Evolutionary conservation across 2,797 vertebrate genomes (phyloP).

Genomic region (Enteromius paludinosus): DNA sequence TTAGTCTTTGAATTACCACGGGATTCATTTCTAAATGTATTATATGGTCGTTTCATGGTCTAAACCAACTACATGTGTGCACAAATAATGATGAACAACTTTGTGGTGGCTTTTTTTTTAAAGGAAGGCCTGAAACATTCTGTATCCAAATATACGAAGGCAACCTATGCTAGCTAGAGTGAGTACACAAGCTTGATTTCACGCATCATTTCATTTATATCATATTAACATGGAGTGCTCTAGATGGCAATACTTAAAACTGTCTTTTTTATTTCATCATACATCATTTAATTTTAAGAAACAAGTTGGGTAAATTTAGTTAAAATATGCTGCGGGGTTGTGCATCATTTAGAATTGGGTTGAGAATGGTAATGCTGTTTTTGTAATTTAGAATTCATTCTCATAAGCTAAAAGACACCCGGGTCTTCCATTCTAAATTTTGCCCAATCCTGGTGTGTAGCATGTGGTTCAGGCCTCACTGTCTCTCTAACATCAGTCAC

Average conservation of each 20-base stretch:
- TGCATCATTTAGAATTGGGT: neutral
- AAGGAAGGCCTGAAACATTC: neutral
- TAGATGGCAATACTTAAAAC: neutral
- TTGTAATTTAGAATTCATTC: neutral
- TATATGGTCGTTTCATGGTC: neutral
- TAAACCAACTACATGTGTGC: neutral
- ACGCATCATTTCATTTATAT: neutral
- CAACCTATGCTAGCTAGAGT: neutral
- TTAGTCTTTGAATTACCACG: neutral
- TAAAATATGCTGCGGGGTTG: neutral
- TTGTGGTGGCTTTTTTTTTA: neutral
- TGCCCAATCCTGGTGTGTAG: neutral
- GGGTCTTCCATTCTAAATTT: neutral
- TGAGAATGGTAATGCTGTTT: neutral
- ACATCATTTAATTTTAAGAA: neutral
- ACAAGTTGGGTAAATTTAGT: neutral
- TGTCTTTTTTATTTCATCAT: neutral
- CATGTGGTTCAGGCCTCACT: neutral
- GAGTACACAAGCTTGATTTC: neutral
- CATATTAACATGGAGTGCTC: neutral
- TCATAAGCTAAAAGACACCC: neutral
- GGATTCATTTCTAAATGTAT: neutral
- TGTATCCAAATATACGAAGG: neutral
- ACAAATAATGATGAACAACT: neutral
- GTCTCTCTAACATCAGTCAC: constrained; percentile 5